These are phyloP conservation scores for Leistus spinibarbis DNA, from an alignment of 2,888 invertebrate genomes.

Conservation along the genomic window DNA sequence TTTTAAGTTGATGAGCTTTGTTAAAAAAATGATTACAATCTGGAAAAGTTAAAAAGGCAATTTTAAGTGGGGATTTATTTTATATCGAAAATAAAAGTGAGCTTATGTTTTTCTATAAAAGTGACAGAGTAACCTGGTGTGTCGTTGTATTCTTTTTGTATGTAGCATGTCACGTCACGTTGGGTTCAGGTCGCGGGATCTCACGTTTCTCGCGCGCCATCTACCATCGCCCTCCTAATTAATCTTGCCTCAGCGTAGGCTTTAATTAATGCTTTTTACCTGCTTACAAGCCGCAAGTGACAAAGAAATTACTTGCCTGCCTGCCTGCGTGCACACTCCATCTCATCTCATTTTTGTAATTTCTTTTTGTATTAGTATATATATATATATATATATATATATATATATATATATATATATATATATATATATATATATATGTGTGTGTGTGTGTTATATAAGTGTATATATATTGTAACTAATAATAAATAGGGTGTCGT, in stretches of 20 bases:
- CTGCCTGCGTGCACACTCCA: background rate
- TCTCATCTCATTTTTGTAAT: no score
- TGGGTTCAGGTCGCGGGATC: conserved; percentile 1
- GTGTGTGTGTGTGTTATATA: no score
- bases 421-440: no score
- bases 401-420: no score
- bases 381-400: no score
- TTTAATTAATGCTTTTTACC: conserved; percentile 37
- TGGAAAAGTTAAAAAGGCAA: no score
- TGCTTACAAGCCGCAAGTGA: conserved; percentile 27
- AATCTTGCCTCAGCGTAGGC: conserved; percentile 18
- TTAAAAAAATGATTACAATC: background rate
- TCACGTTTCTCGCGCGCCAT: conserved; percentile 8
- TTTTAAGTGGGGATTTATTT: background rate
- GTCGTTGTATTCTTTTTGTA: no score
- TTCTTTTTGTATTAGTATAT: no score
- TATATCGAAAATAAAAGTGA: background rate
- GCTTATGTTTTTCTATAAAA: no score
- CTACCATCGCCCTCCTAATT: conserved; percentile 7
- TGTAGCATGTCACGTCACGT: background rate
- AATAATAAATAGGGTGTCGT: no score
- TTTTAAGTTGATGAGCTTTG: background rate
- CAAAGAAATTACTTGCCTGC: conserved; percentile 9
- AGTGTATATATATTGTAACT: no score
- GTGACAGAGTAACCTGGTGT: no score